Evolutionary conservation across 2,888 invertebrate species (phyloP).

Genomic region (Dicyrtomina minuta): DNA sequence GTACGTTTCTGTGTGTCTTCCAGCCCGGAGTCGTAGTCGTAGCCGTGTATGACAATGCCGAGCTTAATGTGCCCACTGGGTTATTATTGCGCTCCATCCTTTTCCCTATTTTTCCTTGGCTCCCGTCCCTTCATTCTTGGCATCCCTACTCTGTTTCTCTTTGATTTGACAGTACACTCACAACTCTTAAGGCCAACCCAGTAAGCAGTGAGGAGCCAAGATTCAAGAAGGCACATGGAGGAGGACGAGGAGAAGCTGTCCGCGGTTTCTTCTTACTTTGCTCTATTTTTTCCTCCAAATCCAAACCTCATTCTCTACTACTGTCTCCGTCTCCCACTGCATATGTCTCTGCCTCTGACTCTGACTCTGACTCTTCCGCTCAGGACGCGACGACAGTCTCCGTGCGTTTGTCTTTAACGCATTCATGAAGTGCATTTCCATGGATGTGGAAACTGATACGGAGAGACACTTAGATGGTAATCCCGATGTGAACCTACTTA

Average conservation of each 20-base stretch:
- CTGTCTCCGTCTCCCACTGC: neutral
- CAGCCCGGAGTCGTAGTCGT: neutral
- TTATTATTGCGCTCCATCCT: slow-evolving; percentile 22
- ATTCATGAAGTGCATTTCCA: too few relatives aligned
- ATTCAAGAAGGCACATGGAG: neutral
- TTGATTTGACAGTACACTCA: too few relatives aligned
- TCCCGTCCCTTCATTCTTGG: too few relatives aligned
- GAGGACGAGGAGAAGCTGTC: neutral
- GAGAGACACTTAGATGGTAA: too few relatives aligned
- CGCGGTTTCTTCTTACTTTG: neutral
- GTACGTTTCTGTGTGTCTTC: neutral
- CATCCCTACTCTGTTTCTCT: too few relatives aligned
- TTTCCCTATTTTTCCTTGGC: neutral
- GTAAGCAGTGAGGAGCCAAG: neutral
- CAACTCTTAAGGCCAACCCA: neutral
- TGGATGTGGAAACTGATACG: too few relatives aligned
- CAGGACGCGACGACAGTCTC: neutral
- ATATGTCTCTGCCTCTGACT: too few relatives aligned
- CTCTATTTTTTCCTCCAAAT: neutral
- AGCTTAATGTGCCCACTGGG: slow-evolving; percentile 28
- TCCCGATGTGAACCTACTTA: too few relatives aligned
- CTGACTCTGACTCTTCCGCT: neutral
- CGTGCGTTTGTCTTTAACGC: neutral
- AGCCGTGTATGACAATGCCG: slow-evolving; percentile 7
- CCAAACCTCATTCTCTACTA: neutral